Evolutionary conservation across 2,888 invertebrate species (phyloP), one percentile per base, ranked within the genome.

Genomic region (Plagiodera versicolora): DNA sequence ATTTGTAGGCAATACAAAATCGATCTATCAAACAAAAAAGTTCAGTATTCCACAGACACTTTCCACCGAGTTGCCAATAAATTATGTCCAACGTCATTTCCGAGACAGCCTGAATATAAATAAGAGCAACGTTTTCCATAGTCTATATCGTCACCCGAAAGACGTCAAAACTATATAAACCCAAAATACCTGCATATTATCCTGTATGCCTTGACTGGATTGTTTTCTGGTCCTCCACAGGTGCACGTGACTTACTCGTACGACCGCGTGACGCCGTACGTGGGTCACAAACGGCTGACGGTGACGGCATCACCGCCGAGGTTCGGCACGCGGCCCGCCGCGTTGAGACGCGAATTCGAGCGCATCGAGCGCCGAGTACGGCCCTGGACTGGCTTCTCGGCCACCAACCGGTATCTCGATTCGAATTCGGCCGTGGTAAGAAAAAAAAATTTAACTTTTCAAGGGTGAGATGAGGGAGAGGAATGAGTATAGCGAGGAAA

Each of bases 351-450:
- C 65, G 89, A 89, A 77, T 84, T 86, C 73, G 87, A 88, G 78
- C 84, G 89, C 77, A 89, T 90, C 78, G 83, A 85, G 70, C 84
- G 87, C 79, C 85, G 86, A 77, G 81, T 83, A 66, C 85, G 89
- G 66, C 86, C 89, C 30, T 81, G 82, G 75, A 74, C 82, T 54
- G 85, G 86, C 64, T 83, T 86, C 72, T 87, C 87, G 63, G 86
- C 90, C 72, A 84, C 88, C 69, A 90, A 90, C 72, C 88, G 89
- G 77, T 93, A 88, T 82, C 89, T 89, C 81, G 89, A 89, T 82
- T 90, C 92, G 70, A 88, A 87, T 76, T 83, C 87, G 71, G 86
- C 87, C 72, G 87, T 87, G 86, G 91, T 91, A 83, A 84, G 85
- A 56, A 8, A n/a, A n/a, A n/a, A n/a, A n/a, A n/a, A n/a, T n/a